Conservation (phyloP, 2,888 invertebrate species). For the Iphiclides podalirius region DNA sequence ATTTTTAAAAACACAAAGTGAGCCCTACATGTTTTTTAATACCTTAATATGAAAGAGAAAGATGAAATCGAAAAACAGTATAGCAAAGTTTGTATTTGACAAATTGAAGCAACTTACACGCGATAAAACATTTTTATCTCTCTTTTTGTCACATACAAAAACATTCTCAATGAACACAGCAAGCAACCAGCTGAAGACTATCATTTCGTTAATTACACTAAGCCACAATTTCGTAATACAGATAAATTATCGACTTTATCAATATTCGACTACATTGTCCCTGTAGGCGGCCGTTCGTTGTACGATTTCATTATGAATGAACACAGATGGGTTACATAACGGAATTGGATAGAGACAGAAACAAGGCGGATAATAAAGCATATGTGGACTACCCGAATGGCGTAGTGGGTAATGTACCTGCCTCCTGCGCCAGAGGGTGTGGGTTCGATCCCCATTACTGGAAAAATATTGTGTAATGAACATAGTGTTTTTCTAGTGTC, state of each 20-base stretch:
- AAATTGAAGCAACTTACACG: slow-evolving; percentile 6
- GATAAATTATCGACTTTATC: slow-evolving; percentile 20
- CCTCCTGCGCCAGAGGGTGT: too few relatives aligned
- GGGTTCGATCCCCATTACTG: too few relatives aligned
- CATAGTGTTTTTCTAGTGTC: too few relatives aligned
- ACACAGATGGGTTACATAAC: slow-evolving; percentile 30
- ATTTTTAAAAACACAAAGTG: too few relatives aligned
- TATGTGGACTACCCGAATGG: too few relatives aligned
- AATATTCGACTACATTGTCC: neutral
- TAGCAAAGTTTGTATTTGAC: neutral
- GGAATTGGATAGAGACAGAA: slow-evolving; percentile 44
- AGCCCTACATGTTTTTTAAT: too few relatives aligned
- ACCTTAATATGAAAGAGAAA: too few relatives aligned
- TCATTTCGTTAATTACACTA: slow-evolving; percentile 46
- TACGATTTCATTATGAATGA: slow-evolving; percentile 1
- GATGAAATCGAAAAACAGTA: too few relatives aligned
- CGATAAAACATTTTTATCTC: slow-evolving; percentile 30
- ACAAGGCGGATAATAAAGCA: slow-evolving; percentile 30
- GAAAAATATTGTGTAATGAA: too few relatives aligned
- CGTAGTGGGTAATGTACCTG: too few relatives aligned
- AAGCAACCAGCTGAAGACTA: slow-evolving; percentile 61
- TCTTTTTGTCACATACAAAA: slow-evolving; percentile 40
- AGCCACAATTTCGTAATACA: slow-evolving; percentile 63
- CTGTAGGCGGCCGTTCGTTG: neutral
- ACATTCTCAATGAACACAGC: slow-evolving; percentile 42